phyloP scores from a whole-genome alignment of 2,113 vertebrate genomes.

The Mustela lutreola region DNA sequence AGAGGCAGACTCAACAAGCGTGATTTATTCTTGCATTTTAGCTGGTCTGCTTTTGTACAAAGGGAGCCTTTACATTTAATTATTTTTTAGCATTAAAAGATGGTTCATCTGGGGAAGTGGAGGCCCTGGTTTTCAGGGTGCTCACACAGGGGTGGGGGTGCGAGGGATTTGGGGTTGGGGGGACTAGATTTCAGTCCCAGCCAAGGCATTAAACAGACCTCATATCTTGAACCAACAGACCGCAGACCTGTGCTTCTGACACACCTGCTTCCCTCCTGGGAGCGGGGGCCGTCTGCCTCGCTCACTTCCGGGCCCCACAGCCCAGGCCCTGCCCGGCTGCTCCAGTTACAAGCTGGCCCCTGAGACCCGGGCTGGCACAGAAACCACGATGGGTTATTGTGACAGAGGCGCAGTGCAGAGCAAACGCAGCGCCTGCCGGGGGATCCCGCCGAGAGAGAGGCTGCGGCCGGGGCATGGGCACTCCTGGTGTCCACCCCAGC shows the following conservation, averaged over 20 bases:
- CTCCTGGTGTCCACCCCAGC: background rate
- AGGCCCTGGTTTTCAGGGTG: background rate
- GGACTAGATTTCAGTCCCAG: background rate
- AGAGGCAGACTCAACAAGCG: background rate
- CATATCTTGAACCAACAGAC: background rate
- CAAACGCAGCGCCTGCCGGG: rapidly evolving
- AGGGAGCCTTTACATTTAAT: background rate
- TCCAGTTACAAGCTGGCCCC: background rate
- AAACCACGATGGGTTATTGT: background rate
- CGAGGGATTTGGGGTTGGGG: too few relatives aligned
- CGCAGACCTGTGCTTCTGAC: background rate
- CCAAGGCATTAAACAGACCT: too few relatives aligned
- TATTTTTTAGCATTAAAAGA: slow-evolving; percentile 16
- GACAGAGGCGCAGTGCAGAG: background rate
- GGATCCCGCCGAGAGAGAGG: background rate
- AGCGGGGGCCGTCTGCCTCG: rapidly evolving
- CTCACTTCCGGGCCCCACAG: background rate
- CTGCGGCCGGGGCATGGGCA: background rate
- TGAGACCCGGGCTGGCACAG: background rate
- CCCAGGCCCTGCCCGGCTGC: background rate
- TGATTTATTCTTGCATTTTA: background rate
- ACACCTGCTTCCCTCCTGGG: rapidly evolving
- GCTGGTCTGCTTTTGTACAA: background rate
- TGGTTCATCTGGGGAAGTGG: background rate
- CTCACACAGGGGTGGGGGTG: background rate